Percentiles rank a stretch among this genome's conserved stretches.
phyloP scores from a whole-genome alignment of 2,797 vertebrate species.

The Cyclura pinguis region DNA sequence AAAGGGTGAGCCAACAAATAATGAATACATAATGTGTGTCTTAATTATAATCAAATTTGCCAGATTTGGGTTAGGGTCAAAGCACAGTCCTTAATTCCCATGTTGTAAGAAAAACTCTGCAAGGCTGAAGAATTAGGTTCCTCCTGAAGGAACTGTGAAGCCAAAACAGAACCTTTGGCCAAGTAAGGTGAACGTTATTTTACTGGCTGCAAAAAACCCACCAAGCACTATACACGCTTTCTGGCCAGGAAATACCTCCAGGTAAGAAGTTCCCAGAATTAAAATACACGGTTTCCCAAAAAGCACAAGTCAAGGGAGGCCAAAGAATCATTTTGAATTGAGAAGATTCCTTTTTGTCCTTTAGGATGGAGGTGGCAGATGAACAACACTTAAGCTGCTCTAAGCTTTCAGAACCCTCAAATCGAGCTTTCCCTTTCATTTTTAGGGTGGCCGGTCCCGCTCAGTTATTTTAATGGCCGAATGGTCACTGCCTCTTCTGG shows the following conservation, averaged over 20 bases:
- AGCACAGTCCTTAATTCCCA: accelerated
- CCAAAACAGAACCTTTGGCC: conserved; percentile 43
- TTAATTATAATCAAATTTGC: background rate
- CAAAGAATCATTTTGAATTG: background rate
- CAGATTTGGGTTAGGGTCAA: background rate
- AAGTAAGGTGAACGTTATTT: conserved; percentile 34
- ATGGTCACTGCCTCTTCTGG: background rate
- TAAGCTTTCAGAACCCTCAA: background rate
- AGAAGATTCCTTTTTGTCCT: conserved; percentile 29
- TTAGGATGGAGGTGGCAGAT: background rate
- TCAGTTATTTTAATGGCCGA: background rate
- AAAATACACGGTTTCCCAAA: background rate
- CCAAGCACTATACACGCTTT: background rate
- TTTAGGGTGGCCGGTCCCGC: too few species aligned
- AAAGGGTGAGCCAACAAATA: background rate
- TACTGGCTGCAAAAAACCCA: background rate
- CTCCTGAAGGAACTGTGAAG: conserved; percentile 18
- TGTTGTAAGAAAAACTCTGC: background rate
- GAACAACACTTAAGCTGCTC: background rate
- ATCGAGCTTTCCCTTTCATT: background rate
- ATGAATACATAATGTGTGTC: background rate
- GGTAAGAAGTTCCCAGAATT: background rate
- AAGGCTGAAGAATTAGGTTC: background rate
- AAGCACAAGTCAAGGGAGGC: background rate
- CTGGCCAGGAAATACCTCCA: background rate